phyloP scores from a whole-genome alignment of 2,797 vertebrate genomes.

The Amphiprion clarkii region DNA sequence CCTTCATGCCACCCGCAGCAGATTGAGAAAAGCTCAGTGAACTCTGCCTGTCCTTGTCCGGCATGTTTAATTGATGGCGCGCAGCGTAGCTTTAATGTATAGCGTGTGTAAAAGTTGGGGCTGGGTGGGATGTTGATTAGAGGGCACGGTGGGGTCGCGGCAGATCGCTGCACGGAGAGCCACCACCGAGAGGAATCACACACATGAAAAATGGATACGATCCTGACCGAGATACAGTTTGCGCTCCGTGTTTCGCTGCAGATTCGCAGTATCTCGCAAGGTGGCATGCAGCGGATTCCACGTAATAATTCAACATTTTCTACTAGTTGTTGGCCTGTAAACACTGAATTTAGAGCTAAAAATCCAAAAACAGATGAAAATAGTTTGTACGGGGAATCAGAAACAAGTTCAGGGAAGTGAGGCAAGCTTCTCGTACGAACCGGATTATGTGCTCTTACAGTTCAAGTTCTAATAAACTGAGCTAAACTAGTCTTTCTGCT shows the following conservation, averaged over 20 bases:
- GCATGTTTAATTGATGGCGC: constrained; percentile 79
- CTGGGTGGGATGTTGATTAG: constrained; percentile 38
- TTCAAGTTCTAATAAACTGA: too few species aligned
- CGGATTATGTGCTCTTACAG: too few species aligned
- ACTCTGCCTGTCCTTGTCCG: constrained; percentile 73
- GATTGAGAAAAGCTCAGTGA: constrained; percentile 58
- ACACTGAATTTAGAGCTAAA: not conserved
- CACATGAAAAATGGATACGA: constrained; percentile 72
- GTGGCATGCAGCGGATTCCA: not conserved
- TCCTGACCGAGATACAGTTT: constrained; percentile 55
- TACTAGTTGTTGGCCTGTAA: not conserved
- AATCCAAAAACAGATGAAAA: not conserved
- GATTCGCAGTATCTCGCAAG: not conserved
- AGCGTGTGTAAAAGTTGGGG: constrained; percentile 50
- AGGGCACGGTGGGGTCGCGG: constrained; percentile 54
- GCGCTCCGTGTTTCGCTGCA: not conserved
- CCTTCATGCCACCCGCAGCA: constrained; percentile 37
- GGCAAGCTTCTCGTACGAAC: not conserved
- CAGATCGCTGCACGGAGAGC: constrained; percentile 56
- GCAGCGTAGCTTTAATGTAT: constrained; percentile 70
- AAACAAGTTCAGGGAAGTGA: not conserved
- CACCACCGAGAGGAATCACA: constrained; percentile 51
- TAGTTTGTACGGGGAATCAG: not conserved
- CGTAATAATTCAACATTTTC: not conserved
- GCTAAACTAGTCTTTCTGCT: too few species aligned